Evolutionary conservation across 2,888 invertebrate genomes (phyloP).

Genomic region (Plebejus anna): DNA sequence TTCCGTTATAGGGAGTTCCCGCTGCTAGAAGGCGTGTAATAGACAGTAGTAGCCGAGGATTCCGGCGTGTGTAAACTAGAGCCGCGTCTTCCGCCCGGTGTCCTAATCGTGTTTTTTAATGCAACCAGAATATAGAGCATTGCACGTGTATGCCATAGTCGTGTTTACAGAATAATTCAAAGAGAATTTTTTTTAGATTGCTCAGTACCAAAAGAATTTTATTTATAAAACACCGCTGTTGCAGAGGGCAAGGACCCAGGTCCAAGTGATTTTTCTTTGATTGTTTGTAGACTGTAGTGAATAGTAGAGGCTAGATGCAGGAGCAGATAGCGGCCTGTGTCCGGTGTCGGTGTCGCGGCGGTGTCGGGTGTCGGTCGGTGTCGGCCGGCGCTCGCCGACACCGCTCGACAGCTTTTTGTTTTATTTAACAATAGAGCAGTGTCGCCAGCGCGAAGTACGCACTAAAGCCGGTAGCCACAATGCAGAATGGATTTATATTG

Average conservation of each 20-base stretch:
- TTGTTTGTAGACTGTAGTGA: neutral
- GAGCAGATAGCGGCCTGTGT: slow-evolving; percentile 6
- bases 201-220: too few species aligned
- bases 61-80: too few species aligned
- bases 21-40: too few species aligned
- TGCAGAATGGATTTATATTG: too few species aligned
- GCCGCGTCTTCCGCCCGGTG: too few species aligned
- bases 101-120: too few species aligned
- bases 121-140: too few species aligned
- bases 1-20: too few species aligned
- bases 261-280: neutral
- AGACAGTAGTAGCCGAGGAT: too few species aligned
- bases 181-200: neutral
- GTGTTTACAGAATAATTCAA: neutral
- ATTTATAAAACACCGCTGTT: neutral
- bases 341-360: slow-evolving; percentile 6
- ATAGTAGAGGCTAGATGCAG: neutral
- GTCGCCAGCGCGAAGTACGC: neutral
- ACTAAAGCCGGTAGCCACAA: too few species aligned
- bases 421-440: neutral
- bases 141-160: neutral
- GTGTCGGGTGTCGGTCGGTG: slow-evolving; percentile 1
- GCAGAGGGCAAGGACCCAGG: neutral
- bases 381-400: neutral
- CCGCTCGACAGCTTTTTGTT: neutral